Base-by-base conservation (phyloP, 2,113 vertebrate genomes). In the Rhizomys pruinosus region DNA sequence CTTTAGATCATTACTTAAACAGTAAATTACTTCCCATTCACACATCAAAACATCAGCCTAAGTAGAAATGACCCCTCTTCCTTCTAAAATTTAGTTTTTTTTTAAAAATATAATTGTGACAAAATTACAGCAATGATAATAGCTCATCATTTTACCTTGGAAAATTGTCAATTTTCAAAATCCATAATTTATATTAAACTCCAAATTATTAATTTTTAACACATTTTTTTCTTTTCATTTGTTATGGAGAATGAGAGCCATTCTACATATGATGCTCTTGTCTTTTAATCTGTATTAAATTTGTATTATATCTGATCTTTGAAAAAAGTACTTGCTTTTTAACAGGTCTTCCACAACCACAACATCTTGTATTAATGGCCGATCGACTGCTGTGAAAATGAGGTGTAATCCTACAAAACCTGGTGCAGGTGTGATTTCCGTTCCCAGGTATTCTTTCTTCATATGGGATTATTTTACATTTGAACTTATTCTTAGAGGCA, bases 291-390 rank as follows among this genome's bases (percentile, higher is more conserved):
- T 52, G 47, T 52, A 52, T 52, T 6, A 52, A 52, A 72, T 73
- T 37, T 80, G 27, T 71, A 22, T 66, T 17, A 1, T 76, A 34
- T 59, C 34, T 90, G 23, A 71, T 93, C 94, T 84, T n/a, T 55
- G 34, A 88, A 91, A 87, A n/a, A 92, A 37, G 93, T 27, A 3
- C 96, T 66, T 96, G 32, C 25, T 96, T 96, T 76, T 52, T 1
- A 25, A 92, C 68, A 99, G 99, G 87, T 99, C 99, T 91, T 98
- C 99, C 57, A 98, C 98, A 87, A 93, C 97, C 12, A 99, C 99
- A 42, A 98, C 99, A 0, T 99, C 99, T 11, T 99, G 99, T 95
- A 98, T 98, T 91, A 98, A 97, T 44, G 99, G 99, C n/a, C 98
- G 99, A 29, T 99, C 98, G 39, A 98, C 99, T 52, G 99, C 99